Evolutionary conservation across 2,113 vertebrate species (phyloP), one percentile per base, ranked within the genome.

Genomic region (Phainopepla nitens): DNA sequence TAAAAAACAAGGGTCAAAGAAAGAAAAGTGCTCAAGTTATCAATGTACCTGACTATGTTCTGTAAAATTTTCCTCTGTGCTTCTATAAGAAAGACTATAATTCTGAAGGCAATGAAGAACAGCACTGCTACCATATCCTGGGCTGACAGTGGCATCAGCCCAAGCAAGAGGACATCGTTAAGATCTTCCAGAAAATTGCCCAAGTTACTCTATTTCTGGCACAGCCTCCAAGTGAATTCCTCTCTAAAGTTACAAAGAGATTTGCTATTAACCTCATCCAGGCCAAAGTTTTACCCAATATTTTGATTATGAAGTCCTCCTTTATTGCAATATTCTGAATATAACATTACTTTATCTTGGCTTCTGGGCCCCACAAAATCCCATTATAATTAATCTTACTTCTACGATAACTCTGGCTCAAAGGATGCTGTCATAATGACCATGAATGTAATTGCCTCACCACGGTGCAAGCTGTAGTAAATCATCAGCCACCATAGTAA

Each of bases 361-460:
- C 79, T 96, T 90, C 87, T 95, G 90, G 85, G 87, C 72, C 92
- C 42, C 94, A 92, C 87, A 77, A 95, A 96, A 95, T 95, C 95
- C 94, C 28, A 5, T 84, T 96, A 91, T 92, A 97, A 96, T 97
- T 96, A 94, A 92, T 93, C 87, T 89, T 80, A 66, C 73, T 96
- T 87, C 75, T 94, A 60, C 7, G 0, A 93, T 95, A 96, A 69
- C 82, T 87, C 87, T 87, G 56, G 60, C 90, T 96, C 81, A 92
- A 95, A 95, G 77, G 82, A 85, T 87, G 77, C 75, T 96, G 92
- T 93, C 87, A 45, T 82, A 95, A 97, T 96, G 94, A 94, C 94
- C 91, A 93, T 87, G 92, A 96, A 91, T 94, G 92, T 90, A 95
- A 97, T 96, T 97, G 95, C 76, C 93, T 95, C 85, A 92, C 87